Evolutionary conservation across 2,797 vertebrate genomes (phyloP).

Genomic region (Pseudopleuronectes americanus): DNA sequence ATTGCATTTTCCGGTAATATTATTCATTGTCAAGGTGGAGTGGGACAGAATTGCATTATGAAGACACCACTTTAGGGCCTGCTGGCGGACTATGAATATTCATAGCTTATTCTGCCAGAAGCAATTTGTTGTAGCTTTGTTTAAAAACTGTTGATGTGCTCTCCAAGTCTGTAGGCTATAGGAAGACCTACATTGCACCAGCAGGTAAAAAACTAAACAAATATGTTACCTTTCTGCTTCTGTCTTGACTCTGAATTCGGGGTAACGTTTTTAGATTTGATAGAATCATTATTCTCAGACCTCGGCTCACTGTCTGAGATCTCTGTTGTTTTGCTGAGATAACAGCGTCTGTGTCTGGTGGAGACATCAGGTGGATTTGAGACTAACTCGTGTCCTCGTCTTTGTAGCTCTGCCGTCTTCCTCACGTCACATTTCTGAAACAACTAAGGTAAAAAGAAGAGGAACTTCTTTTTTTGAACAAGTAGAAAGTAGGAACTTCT

Average conservation of each 20-base stretch:
- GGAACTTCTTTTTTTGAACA: slow-evolving; percentile 20
- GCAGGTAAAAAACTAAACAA: slow-evolving; percentile 45
- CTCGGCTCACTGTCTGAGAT: slow-evolving; percentile 20
- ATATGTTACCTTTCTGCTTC: slow-evolving; percentile 30
- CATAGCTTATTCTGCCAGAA: slow-evolving; percentile 66
- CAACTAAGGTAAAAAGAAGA: slow-evolving; percentile 38
- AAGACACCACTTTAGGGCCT: slow-evolving; percentile 73
- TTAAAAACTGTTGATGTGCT: slow-evolving; percentile 66
- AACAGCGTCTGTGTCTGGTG: slow-evolving; percentile 25
- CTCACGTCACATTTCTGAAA: slow-evolving; percentile 31
- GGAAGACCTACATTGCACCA: slow-evolving; percentile 32
- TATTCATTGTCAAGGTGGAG: slow-evolving; percentile 79
- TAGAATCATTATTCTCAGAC: slow-evolving; percentile 34
- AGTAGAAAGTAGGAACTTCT: slow-evolving; percentile 43
- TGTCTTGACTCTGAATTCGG: slow-evolving; percentile 11
- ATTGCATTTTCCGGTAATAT: slow-evolving; percentile 74
- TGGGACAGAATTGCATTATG: slow-evolving; percentile 76
- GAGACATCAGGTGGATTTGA: slow-evolving; percentile 23
- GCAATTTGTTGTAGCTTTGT: slow-evolving; percentile 69
- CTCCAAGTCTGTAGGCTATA: slow-evolving; percentile 50
- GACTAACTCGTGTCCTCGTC: slow-evolving; percentile 15
- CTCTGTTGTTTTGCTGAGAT: slow-evolving; percentile 39
- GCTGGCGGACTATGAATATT: slow-evolving; percentile 75
- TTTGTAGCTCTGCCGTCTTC: slow-evolving; percentile 18
- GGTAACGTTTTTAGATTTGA: slow-evolving; percentile 35